Conservation (phyloP, 1,140 invertebrate genomes). For the Drosophila orosa region DNA sequence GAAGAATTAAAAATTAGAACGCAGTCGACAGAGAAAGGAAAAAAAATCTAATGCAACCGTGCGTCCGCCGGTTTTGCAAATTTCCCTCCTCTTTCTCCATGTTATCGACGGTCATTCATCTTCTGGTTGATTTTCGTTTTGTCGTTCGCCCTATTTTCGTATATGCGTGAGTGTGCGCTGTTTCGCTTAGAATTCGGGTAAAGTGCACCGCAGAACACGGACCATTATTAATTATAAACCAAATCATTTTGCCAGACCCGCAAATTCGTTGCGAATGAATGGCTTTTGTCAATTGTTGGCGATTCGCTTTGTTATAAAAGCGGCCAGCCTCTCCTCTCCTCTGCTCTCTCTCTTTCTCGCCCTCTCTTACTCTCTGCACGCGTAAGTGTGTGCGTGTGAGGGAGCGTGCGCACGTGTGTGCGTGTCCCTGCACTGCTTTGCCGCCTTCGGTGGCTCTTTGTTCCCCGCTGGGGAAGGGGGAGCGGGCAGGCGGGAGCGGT, state of each 20-base stretch:
- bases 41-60: conserved; percentile 59
- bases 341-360: conserved; percentile 23
- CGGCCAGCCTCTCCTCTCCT: too few species aligned
- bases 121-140: conserved; percentile 71
- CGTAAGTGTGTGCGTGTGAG: conserved; percentile 24
- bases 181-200: conserved; percentile 39
- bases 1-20: not conserved
- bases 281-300: conserved; percentile 39
- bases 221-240: conserved; percentile 46
- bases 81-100: conserved; percentile 54
- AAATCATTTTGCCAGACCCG: conserved; percentile 29
- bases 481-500: conserved; percentile 1
- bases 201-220: conserved; percentile 20
- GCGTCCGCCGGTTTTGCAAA: conserved; percentile 60
- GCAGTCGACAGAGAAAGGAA: not conserved
- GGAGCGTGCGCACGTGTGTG: conserved; percentile 38
- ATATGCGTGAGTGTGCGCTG: conserved; percentile 47
- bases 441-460: conserved; percentile 66
- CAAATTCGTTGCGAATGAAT: conserved; percentile 47
- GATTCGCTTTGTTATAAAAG: conserved; percentile 53
- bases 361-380: conserved; percentile 12
- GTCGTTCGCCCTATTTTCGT: conserved; percentile 50
- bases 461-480: conserved; percentile 40
- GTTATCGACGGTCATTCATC: conserved; percentile 79
- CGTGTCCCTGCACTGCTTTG: conserved; percentile 72